Base-by-base conservation (phyloP, 2,888 invertebrate genomes). In the Timema podura region DNA sequence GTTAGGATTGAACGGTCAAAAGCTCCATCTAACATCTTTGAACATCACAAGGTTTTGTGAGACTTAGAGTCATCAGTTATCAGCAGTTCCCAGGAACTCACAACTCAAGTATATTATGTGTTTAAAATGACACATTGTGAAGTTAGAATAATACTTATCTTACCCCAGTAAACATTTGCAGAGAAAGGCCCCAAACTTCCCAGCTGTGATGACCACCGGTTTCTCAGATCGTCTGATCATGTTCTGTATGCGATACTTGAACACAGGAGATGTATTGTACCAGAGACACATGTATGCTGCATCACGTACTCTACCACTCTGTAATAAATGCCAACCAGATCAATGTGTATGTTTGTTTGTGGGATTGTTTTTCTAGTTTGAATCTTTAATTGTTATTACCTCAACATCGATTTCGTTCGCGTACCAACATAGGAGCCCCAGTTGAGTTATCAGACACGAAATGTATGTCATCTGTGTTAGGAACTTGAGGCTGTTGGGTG, bases 121-220 rank as follows among this genome's bases (percentile, higher is more conserved):
- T n/a, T n/a, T n/a, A n/a, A n/a, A n/a, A n/a, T n/a, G n/a, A n/a
- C n/a, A n/a, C n/a, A n/a, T n/a, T n/a, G n/a, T n/a, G n/a, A n/a
- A n/a, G n/a, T n/a, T n/a, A n/a, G n/a, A n/a, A n/a, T n/a, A n/a
- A n/a, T n/a, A n/a, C n/a, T n/a, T n/a, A n/a, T n/a, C n/a, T n/a
- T n/a, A n/a, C n/a, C n/a, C n/a, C n/a, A n/a, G n/a, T n/a, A n/a
- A n/a, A n/a, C n/a, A n/a, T n/a, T n/a, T n/a, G n/a, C n/a, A n/a
- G n/a, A n/a, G n/a, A n/a, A n/a, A n/a, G n/a, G n/a, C n/a, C n/a
- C n/a, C n/a, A n/a, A n/a, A n/a, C n/a, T n/a, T n/a, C n/a, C n/a
- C n/a, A n/a, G 77, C 78, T 9, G 74, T 76, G 46, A 78, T 44
- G 5, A 73, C 74, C 13, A 76, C 72, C 5, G 77, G 74, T 48